Conservation (phyloP, 2,888 invertebrate species). For the Zhuqinia jingwanae region DNA sequence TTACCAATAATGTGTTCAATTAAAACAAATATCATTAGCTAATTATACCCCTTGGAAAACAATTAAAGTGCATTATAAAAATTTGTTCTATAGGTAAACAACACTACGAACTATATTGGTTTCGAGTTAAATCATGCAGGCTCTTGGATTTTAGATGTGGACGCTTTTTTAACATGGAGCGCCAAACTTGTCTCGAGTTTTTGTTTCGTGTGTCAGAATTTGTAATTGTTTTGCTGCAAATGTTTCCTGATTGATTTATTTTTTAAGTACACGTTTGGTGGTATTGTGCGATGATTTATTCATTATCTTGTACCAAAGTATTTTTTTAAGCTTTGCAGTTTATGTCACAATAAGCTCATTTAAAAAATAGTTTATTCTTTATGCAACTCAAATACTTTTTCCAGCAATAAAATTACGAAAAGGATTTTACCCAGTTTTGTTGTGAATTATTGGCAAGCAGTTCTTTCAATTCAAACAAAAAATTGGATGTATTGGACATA, state of each 20-base stretch:
- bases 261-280: neutral
- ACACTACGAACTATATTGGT: constrained; percentile 73
- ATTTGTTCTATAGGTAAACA: constrained; percentile 66
- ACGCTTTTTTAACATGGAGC: constrained; percentile 70
- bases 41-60: too few species aligned
- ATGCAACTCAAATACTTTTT: too few species aligned
- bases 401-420: too few species aligned
- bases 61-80: neutral
- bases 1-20: neutral
- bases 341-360: too few species aligned
- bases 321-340: too few species aligned
- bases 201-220: constrained; percentile 68
- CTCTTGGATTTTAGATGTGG: constrained; percentile 71
- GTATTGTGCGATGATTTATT: too few species aligned
- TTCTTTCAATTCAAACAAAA: too few species aligned
- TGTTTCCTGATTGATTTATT: constrained; percentile 53
- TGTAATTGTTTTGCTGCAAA: constrained; percentile 72
- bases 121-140: constrained; percentile 67
- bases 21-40: neutral
- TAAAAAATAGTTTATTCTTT: too few species aligned
- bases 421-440: too few species aligned
- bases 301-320: too few species aligned
- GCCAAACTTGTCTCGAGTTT: constrained; percentile 69
- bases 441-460: too few species aligned
- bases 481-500: too few species aligned